These are phyloP conservation scores for Eubucco bourcierii DNA, from an alignment of 2,113 vertebrate genomes.

Conservation along the genomic window DNA sequence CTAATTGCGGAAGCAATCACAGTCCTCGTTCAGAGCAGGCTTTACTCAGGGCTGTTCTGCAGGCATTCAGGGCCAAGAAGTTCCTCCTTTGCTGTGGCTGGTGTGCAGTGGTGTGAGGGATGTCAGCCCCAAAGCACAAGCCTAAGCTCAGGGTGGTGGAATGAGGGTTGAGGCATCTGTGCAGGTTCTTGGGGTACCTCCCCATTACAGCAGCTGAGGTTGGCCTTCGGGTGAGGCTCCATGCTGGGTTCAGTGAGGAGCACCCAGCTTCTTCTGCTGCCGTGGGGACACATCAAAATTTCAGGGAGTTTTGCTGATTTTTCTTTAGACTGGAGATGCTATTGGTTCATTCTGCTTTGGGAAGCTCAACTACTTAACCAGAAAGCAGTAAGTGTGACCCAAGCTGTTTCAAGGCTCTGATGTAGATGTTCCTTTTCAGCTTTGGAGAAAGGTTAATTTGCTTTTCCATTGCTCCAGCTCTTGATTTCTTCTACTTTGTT, in stretches of 20 bases:
- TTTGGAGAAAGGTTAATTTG: not conserved
- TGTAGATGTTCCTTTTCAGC: not conserved
- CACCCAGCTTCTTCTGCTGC: not conserved
- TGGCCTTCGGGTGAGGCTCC: not conserved
- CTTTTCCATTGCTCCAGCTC: not conserved
- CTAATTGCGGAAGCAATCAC: not conserved
- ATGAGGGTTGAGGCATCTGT: not conserved
- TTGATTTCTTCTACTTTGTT: not conserved
- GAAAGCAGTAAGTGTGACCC: not conserved
- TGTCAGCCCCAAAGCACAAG: not conserved
- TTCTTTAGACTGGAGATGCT: not conserved
- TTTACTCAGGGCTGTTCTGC: not conserved
- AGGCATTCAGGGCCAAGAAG: not conserved
- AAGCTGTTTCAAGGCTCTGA: not conserved
- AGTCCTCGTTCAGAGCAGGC: not conserved
- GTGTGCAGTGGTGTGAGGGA: not conserved
- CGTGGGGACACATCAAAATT: accelerated
- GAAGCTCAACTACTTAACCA: not conserved
- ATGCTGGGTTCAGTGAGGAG: not conserved
- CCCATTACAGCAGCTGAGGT: accelerated
- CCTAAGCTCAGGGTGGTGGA: too few species aligned
- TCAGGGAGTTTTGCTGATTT: not conserved
- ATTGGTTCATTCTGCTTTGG: not conserved
- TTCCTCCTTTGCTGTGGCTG: accelerated
- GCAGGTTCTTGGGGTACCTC: not conserved